These are phyloP conservation scores for Thaumatotibia leucotreta DNA, from an alignment of 1,140 invertebrate genomes.

Conservation along the genomic window DNA sequence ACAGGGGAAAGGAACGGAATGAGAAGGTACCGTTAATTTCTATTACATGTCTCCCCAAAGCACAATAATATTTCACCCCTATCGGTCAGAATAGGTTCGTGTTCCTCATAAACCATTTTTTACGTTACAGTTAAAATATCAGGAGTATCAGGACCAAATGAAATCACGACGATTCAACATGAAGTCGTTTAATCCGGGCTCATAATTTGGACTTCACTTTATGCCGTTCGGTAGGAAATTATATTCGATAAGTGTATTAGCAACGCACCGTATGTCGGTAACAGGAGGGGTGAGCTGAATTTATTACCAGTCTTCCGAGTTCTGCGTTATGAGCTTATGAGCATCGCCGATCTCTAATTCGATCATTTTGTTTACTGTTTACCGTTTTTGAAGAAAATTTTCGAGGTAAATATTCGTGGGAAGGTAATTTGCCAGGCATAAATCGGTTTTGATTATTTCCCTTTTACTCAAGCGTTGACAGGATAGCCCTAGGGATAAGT, in stretches of 20 bases:
- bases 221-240: constrained; percentile 12
- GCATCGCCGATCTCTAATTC: constrained; percentile 43
- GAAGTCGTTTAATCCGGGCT: not conserved
- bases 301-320: constrained; percentile 47
- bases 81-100: not conserved
- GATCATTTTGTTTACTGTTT: constrained; percentile 37
- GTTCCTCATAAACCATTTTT: not conserved
- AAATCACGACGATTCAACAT: not conserved
- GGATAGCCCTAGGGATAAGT: not conserved
- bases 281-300: constrained; percentile 43
- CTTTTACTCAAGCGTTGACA: not conserved
- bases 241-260: constrained; percentile 35
- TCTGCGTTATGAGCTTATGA: constrained; percentile 52
- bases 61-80: not conserved
- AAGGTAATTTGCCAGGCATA: not conserved
- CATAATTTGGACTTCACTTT: not conserved
- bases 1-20: constrained; percentile 15
- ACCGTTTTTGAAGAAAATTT: constrained; percentile 23
- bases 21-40: not conserved
- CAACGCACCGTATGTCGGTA: constrained; percentile 47
- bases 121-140: not conserved
- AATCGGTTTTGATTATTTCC: not conserved
- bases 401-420: not conserved
- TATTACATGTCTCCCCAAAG: not conserved
- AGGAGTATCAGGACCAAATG: not conserved